These are phyloP conservation scores for Hylaeus anthracinus DNA, from an alignment of 1,140 invertebrate species.

Conservation along the genomic window DNA sequence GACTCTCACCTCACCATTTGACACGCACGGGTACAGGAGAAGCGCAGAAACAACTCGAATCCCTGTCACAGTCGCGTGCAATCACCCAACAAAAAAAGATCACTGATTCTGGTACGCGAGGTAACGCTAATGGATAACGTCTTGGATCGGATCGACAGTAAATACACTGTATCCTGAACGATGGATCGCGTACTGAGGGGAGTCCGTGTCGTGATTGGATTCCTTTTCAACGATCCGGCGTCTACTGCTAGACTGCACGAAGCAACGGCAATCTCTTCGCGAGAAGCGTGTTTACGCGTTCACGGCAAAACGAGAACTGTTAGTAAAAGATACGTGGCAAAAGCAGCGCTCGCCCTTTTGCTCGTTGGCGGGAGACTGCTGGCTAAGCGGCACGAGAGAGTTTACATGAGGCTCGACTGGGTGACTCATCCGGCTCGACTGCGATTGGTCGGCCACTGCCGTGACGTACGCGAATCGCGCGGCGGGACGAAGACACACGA, in stretches of 20 bases:
- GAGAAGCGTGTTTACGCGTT: conserved; percentile 23
- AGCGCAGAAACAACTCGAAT: neutral
- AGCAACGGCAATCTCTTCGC: neutral
- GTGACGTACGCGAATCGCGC: conserved; percentile 65
- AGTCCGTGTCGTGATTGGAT: too few species aligned
- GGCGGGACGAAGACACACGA: conserved; percentile 47
- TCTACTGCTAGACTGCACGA: neutral
- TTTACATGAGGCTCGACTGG: conserved; percentile 69
- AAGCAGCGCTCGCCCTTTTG: conserved; percentile 36
- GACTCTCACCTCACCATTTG: conserved; percentile 61
- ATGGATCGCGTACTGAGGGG: too few species aligned
- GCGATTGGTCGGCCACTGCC: conserved; percentile 64
- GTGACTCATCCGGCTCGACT: conserved; percentile 67
- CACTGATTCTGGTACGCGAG: neutral
- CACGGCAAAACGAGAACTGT: conserved; percentile 3
- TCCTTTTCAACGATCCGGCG: too few species aligned
- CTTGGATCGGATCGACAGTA: too few species aligned
- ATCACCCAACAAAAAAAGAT: neutral
- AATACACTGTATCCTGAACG: too few species aligned
- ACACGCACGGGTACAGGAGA: conserved; percentile 25
- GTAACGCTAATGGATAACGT: conserved; percentile 6
- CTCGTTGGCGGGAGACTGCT: conserved; percentile 68
- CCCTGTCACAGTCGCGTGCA: neutral
- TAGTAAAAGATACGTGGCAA: conserved; percentile 34
- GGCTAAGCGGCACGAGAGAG: conserved; percentile 65